Percentiles rank a stretch among this genome's conserved stretches.
phyloP scores from a whole-genome alignment of 2,888 invertebrate species.

The Eupithecia inturbata region DNA sequence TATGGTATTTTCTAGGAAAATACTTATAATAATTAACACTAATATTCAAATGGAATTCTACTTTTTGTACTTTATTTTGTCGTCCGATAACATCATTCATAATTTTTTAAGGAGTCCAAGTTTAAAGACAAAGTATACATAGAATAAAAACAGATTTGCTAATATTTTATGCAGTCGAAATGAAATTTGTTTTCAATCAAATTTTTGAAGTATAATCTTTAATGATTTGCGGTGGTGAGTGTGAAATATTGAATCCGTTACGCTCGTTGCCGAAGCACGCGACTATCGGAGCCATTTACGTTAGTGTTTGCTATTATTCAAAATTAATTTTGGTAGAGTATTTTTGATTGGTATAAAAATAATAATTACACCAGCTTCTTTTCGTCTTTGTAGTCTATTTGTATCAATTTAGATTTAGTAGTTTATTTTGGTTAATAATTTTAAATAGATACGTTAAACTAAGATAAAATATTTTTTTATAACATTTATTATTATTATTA shows the following conservation, averaged over 20 bases:
- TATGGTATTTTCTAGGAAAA: background rate
- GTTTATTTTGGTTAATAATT: no score
- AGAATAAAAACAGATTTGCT: background rate
- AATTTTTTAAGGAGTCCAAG: background rate
- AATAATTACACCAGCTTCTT: no score
- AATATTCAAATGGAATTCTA: background rate
- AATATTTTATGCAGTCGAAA: constrained; percentile 16
- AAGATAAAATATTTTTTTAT: no score
- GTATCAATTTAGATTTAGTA: no score
- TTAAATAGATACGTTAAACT: no score
- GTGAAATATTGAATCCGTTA: constrained; percentile 77
- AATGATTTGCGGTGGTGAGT: constrained; percentile 76
- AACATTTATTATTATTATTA: no score
- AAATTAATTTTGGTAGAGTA: background rate
- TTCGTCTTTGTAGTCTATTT: no score
- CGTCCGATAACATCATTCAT: background rate
- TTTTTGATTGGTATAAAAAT: background rate
- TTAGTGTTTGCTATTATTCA: constrained; percentile 51
- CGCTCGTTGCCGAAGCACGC: constrained; percentile 71
- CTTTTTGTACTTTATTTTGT: background rate
- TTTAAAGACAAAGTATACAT: background rate
- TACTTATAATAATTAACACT: background rate
- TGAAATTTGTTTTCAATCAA: constrained; percentile 61
- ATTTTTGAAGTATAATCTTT: constrained; percentile 68
- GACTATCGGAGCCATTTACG: constrained; percentile 62